phyloP scores from a whole-genome alignment of 2,113 vertebrate species.

The Brachypteracias leptosomus region DNA sequence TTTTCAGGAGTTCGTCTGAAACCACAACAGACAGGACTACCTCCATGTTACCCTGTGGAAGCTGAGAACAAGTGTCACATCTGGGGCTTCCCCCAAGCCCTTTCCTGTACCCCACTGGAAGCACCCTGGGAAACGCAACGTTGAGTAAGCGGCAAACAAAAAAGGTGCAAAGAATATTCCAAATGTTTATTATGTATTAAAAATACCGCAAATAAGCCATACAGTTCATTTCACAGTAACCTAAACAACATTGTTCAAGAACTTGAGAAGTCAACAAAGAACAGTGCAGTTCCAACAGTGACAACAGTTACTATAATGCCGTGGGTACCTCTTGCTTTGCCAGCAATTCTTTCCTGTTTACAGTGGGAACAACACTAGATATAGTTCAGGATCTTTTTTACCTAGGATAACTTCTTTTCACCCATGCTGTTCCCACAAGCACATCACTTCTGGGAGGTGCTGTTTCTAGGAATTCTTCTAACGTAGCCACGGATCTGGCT shows the following conservation, averaged over 20 bases:
- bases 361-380: background rate
- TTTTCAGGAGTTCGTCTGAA: background rate
- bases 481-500: background rate
- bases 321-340: background rate
- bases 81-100: background rate
- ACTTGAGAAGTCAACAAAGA: conserved; percentile 62
- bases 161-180: conserved; percentile 72
- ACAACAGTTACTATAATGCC: conserved; percentile 31
- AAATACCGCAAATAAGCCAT: conserved; percentile 76
- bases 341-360: background rate
- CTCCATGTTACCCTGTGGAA: background rate
- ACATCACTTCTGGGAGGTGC: background rate
- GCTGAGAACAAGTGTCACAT: background rate
- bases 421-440: background rate
- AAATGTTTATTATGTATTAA: conserved; percentile 82
- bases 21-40: background rate
- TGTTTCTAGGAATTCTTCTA: background rate
- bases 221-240: conserved; percentile 81
- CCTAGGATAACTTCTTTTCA: background rate
- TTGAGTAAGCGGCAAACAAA: conserved; percentile 1
- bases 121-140: background rate
- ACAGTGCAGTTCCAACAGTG: conserved; percentile 61
- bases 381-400: background rate
- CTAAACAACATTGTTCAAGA: conserved; percentile 67
- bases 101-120: background rate